These are phyloP conservation scores for Mesocentrotus franciscanus DNA, from an alignment of 53 echinoderm and acorn worm species.

Conservation along the genomic window DNA sequence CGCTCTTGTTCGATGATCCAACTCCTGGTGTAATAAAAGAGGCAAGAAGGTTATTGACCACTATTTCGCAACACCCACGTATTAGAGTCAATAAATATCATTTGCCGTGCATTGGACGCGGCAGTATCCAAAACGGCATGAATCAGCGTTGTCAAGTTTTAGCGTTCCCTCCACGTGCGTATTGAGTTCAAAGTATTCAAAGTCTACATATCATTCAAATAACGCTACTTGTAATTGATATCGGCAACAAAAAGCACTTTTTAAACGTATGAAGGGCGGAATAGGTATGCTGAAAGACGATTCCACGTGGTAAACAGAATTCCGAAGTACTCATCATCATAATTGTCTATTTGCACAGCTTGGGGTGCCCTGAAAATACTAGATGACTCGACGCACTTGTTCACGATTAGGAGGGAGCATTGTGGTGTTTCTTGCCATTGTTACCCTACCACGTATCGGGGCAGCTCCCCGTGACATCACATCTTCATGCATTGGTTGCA, in stretches of 20 bases:
- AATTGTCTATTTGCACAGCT: not conserved
- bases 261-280: not conserved
- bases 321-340: not conserved
- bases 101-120: not conserved
- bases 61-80: not conserved
- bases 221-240: not conserved
- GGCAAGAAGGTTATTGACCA: not conserved
- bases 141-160: not conserved
- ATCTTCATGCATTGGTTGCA: not conserved
- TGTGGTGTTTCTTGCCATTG: not conserved
- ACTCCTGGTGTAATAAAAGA: not conserved
- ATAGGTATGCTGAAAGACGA: not conserved
- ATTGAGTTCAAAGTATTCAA: conserved; percentile 19
- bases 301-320: not conserved
- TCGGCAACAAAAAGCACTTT: not conserved
- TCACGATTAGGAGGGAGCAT: not conserved
- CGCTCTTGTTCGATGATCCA: not conserved
- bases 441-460: not conserved
- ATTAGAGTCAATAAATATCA: not conserved
- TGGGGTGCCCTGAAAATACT: not conserved
- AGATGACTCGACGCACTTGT: not conserved
- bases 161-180: not conserved
- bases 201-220: not conserved
- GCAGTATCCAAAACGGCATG: not conserved
- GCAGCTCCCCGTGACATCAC: not conserved